Evolutionary conservation across 35 echinoderm and acorn worm genomes (phyloP).

Genomic region (Holothuria glaberrima): DNA sequence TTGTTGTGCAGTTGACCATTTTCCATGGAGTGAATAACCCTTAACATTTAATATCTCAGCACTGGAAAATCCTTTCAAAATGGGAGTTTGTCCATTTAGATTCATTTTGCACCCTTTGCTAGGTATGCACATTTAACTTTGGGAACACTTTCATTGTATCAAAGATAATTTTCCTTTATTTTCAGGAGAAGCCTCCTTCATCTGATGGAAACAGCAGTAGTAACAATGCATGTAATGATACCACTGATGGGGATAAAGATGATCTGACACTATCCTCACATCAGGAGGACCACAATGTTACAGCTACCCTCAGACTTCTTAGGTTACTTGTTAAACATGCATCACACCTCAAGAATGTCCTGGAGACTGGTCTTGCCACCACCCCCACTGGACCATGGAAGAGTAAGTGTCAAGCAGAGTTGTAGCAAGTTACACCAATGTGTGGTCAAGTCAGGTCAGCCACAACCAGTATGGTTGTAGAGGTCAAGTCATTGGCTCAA

Average conservation of each 20-base stretch:
- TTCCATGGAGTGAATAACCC: no score
- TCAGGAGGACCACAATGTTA: constrained; percentile 96
- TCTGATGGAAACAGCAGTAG: constrained; percentile 46
- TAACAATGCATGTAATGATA: constrained; percentile 64
- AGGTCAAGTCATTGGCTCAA: no score
- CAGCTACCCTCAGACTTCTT: constrained; percentile 87
- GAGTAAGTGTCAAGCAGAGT: constrained; percentile 47
- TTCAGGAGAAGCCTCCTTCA: not conserved
- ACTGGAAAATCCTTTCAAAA: no score
- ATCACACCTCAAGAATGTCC: constrained; percentile 83
- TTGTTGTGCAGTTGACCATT: no score
- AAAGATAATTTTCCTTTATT: not conserved
- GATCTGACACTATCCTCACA: constrained; percentile 21
- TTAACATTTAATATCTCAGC: no score
- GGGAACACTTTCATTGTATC: no score
- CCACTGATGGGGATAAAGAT: constrained; percentile 16
- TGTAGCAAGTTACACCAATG: no score
- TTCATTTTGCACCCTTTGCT: not conserved
- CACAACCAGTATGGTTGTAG: no score
- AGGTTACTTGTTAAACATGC: constrained; percentile 95
- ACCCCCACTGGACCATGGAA: constrained; percentile 99
- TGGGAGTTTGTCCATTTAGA: not conserved
- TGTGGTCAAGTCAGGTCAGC: no score
- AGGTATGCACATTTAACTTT: no score
- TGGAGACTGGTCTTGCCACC: constrained; percentile 86